These are phyloP conservation scores for Rhinolophus ferrumequinum DNA, from an alignment of 2,113 vertebrate species.

Conservation along the genomic window DNA sequence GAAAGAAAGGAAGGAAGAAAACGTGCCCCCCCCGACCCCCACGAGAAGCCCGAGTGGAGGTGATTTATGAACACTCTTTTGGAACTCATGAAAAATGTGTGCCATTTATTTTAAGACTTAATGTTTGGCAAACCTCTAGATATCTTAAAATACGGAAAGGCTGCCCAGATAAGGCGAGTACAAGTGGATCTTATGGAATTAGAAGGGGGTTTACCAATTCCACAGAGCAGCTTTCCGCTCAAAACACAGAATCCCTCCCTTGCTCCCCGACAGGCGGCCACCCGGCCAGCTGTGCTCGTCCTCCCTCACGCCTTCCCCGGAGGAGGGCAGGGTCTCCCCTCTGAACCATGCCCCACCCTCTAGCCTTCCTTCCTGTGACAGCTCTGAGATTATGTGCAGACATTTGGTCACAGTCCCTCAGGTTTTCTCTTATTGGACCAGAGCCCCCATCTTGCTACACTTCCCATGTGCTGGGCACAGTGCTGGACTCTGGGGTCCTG, in stretches of 20 bases:
- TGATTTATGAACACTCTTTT: not conserved
- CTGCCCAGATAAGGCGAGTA: not conserved
- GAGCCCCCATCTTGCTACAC: not conserved
- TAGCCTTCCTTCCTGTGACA: not conserved
- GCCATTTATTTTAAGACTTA: constrained; percentile 47
- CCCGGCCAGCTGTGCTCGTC: no score
- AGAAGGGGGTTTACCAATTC: not conserved
- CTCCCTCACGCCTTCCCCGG: accelerated
- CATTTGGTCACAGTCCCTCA: accelerated
- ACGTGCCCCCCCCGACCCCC: not conserved
- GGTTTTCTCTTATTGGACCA: not conserved
- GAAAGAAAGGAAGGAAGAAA: not conserved
- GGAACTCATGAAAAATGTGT: not conserved
- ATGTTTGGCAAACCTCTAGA: constrained; percentile 22
- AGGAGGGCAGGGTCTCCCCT: not conserved
- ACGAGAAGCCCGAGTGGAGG: not conserved
- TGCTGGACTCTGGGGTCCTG: not conserved
- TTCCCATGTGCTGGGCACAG: no score
- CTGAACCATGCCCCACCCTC: accelerated
- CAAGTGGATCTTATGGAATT: not conserved
- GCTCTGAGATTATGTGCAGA: not conserved
- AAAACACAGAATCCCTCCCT: not conserved
- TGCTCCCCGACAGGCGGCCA: accelerated
- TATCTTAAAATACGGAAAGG: constrained; percentile 51
- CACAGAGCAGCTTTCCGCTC: not conserved